These are phyloP conservation scores for Microcebus lehilahytsara DNA, from an alignment of 2,113 vertebrate species.

Conservation along the genomic window DNA sequence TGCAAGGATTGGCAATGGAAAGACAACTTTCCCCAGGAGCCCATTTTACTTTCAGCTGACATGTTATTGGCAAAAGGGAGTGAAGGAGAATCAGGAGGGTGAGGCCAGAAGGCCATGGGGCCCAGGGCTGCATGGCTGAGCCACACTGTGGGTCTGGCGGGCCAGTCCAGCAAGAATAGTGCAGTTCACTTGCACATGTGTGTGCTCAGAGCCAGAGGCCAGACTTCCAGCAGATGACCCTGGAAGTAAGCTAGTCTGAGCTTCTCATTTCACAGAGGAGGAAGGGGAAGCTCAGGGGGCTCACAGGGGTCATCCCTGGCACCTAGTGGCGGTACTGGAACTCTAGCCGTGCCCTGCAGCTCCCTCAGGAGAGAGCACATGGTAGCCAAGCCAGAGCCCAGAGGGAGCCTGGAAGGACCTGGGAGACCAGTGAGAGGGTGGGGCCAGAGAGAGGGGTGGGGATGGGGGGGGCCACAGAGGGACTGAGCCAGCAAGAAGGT, in stretches of 20 bases:
- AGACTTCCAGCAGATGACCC: too few relatives aligned
- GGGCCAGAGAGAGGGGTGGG: too few relatives aligned
- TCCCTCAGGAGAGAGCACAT: fast-evolving
- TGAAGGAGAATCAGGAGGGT: background rate
- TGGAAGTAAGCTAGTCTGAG: fast-evolving
- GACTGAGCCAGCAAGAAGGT: background rate
- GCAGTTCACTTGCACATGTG: fast-evolving
- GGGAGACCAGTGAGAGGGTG: background rate
- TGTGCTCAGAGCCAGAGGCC: background rate
- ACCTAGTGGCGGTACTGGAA: background rate
- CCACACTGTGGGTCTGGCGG: fast-evolving
- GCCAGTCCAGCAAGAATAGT: too few relatives aligned
- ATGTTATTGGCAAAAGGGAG: background rate
- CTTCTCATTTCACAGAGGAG: background rate
- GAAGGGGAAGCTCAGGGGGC: background rate
- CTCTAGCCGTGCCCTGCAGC: background rate
- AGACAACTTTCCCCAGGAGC: background rate
- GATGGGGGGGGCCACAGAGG: background rate
- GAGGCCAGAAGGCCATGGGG: background rate
- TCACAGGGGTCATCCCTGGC: background rate
- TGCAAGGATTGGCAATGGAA: background rate
- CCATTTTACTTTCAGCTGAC: background rate
- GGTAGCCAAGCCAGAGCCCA: fast-evolving
- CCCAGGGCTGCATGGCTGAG: background rate
- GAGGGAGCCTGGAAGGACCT: background rate